Conservation (phyloP, 2,113 vertebrate species). For the Xenopus tropicalis region UCB_Xtro_10.0 CM004448.2:43729501-43730000, state of each 20-base stretch:
- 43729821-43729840: neutral
- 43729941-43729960: too few relatives aligned
- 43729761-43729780: slow-evolving; percentile 6
- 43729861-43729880: too few relatives aligned
- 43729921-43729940: too few relatives aligned
- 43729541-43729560: too few relatives aligned
- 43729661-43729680: slow-evolving; percentile 21
- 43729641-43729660: neutral
- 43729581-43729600: slow-evolving; percentile 6
- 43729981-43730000: too few relatives aligned
- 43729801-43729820: neutral
- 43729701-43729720: neutral
- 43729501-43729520: neutral
- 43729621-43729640: neutral
- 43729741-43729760: neutral
- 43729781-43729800: slow-evolving; percentile 26
- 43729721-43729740: neutral
- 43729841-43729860: too few relatives aligned
- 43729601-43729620: slow-evolving; percentile 22
- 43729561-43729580: slow-evolving; percentile 17
- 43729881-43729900: too few relatives aligned
- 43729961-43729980: too few relatives aligned
- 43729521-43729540: too few relatives aligned
- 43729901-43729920: too few relatives aligned
- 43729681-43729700: slow-evolving; percentile 23